These are phyloP conservation scores for Leptodactylus fallax DNA, from an alignment of 2,797 vertebrate genomes.

Conservation along the genomic window DNA sequence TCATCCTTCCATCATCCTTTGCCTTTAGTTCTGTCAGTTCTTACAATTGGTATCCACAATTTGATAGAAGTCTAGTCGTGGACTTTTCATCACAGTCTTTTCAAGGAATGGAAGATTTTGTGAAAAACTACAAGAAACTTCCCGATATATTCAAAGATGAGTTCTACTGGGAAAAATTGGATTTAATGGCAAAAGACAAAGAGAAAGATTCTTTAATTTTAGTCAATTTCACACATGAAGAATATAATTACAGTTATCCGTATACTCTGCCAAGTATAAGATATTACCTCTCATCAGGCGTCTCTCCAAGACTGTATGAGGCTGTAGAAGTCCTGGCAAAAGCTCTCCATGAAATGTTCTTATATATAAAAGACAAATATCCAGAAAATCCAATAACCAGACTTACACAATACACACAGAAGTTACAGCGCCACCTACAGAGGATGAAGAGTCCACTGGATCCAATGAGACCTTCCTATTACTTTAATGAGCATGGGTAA, in stretches of 20 bases:
- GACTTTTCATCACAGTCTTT: not conserved
- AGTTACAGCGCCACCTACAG: not conserved
- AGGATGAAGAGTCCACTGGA: not conserved
- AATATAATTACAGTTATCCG: too few relatives aligned
- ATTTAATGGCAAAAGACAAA: not conserved
- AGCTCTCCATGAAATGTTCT: not conserved
- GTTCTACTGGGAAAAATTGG: not conserved
- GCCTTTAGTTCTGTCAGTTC: not conserved
- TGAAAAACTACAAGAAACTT: not conserved
- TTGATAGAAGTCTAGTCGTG: not conserved
- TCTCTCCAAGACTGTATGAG: not conserved
- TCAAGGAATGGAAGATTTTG: not conserved
- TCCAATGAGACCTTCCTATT: not conserved
- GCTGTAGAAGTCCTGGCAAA: not conserved
- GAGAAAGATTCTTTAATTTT: not conserved
- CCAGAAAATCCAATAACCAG: not conserved
- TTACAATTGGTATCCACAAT: rapidly evolving
- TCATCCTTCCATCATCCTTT: not conserved
- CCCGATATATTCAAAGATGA: not conserved
- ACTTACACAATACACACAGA: not conserved
- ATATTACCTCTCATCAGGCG: not conserved
- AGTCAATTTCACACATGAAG: too few relatives aligned
- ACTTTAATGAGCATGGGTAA: too few relatives aligned
- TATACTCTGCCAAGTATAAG: not conserved
- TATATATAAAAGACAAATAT: not conserved